These are phyloP conservation scores for Sinotaia quadrata DNA, from an alignment of 2,888 invertebrate genomes.

Conservation along the genomic window DNA sequence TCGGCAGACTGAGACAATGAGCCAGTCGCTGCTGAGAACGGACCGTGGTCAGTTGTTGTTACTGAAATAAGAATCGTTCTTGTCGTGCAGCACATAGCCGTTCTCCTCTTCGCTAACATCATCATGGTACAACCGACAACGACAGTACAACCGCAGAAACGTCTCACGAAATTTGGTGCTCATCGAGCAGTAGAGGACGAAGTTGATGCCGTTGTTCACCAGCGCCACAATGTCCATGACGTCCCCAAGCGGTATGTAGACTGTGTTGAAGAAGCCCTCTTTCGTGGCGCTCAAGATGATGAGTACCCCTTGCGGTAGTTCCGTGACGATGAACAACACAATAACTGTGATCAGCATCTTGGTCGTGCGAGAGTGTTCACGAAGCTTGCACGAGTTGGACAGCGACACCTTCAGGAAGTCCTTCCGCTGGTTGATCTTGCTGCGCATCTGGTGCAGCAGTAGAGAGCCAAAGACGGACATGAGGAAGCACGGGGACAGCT, in stretches of 20 bases:
- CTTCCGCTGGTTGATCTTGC: conserved; percentile 55
- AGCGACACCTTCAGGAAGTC: conserved; percentile 59
- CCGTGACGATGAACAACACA: conserved; percentile 88
- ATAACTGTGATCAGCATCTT: conserved; percentile 89
- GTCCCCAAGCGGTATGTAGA: conserved; percentile 79
- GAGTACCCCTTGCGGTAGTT: conserved; percentile 84
- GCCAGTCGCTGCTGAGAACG: background rate
- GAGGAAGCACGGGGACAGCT: conserved; percentile 89
- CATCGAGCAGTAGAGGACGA: conserved; percentile 94
- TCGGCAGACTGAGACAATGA: background rate
- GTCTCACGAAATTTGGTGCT: conserved; percentile 87
- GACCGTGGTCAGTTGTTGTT: conserved; percentile 27
- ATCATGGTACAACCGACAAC: conserved; percentile 9
- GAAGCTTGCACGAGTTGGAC: conserved; percentile 52
- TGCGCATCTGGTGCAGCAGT: conserved; percentile 65
- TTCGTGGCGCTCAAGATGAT: conserved; percentile 84
- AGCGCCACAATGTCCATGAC: conserved; percentile 92
- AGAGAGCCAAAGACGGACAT: conserved; percentile 79
- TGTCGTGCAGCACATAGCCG: conserved; percentile 34
- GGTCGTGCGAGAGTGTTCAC: conserved; percentile 81
- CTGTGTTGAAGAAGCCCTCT: conserved; percentile 77
- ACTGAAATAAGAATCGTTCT: conserved; percentile 31
- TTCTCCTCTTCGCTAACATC: conserved; percentile 22
- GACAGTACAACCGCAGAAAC: conserved; percentile 64
- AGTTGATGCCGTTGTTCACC: conserved; percentile 92